Evolutionary conservation across 2,888 invertebrate species (phyloP), one percentile per base, ranked within the genome.

Genomic region (Drosophila percnosoma): DNA sequence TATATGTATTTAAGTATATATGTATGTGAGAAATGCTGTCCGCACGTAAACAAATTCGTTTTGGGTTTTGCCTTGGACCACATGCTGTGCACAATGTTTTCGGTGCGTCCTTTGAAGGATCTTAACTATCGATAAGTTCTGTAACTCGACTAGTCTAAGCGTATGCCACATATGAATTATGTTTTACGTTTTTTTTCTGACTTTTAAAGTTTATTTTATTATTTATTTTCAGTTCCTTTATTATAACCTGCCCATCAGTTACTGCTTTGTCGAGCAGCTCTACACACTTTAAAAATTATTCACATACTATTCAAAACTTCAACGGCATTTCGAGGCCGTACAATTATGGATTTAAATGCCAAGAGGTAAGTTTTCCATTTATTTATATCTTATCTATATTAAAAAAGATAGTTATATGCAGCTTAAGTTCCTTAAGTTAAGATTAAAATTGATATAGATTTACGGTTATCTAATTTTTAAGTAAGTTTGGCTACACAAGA

Each of bases 301-400:
- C 24, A 24, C 1, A 4, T 24, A 45, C 21, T 34, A 38, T 36
- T 65, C 71, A 40, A 52, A 68, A 57, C 36, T 67, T 49, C 33
- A 70, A 82, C 90, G 91, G 91, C 88, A 78, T 48, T 27, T 66
- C 55, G 55, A 71, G 73, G 91, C 91, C 90, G 91, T 89, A 66
- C 78, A 88, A 91, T 84, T 83, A 91, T 91, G 91, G 91, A 91
- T 84, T 83, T 82, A 72, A 65, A 83, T 80, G 78, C 73, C 80
- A 84, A 89, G 72, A 85, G 90, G 91, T 91, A 65, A 90, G 90
- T 75, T n/a, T 49, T 42, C 8, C 1, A 24, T 60, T 21, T 21
- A 33, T 13, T 29, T 49, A 8, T 24, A 34, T 10, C 7, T 27
- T 24, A 24, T 24, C 24, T 24, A 24, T 24, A 24, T 2, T 24